Conservation (phyloP, 2,888 invertebrate genomes). For the Amiota minor region DNA sequence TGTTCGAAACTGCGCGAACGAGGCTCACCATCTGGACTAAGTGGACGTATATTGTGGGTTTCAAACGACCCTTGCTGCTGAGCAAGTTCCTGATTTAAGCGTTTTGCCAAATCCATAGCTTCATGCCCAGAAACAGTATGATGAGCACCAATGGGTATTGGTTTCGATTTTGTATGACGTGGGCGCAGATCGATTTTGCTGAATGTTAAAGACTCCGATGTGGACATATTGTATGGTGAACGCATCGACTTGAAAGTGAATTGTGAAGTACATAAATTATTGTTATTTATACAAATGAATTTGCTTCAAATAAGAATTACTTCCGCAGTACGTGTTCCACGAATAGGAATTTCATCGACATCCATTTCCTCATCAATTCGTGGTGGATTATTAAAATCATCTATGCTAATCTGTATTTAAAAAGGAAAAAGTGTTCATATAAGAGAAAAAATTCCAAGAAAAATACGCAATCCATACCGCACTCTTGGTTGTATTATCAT, state of each 20-base stretch:
- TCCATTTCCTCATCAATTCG: conserved; percentile 85
- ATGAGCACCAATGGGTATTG: conserved; percentile 81
- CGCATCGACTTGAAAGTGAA: background rate
- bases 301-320: conserved; percentile 47
- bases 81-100: conserved; percentile 79
- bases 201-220: background rate
- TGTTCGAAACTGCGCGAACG: conserved; percentile 81
- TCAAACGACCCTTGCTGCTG: conserved; percentile 69
- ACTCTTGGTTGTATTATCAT: conserved; percentile 81
- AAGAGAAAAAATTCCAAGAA: background rate
- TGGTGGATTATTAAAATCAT: conserved; percentile 72
- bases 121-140: conserved; percentile 88
- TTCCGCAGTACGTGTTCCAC: conserved; percentile 48
- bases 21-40: conserved; percentile 77
- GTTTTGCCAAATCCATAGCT: conserved; percentile 83
- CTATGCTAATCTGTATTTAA: background rate
- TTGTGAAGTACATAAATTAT: no score
- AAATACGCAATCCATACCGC: conserved; percentile 72
- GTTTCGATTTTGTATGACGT: conserved; percentile 79
- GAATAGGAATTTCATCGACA: conserved; percentile 64
- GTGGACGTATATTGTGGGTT: conserved; percentile 65
- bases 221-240: background rate
- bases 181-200: conserved; percentile 45
- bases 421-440: background rate
- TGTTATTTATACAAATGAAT: no score